Conservation (phyloP, 2,797 vertebrate species). For the Carcharodon carcharias region DNA sequence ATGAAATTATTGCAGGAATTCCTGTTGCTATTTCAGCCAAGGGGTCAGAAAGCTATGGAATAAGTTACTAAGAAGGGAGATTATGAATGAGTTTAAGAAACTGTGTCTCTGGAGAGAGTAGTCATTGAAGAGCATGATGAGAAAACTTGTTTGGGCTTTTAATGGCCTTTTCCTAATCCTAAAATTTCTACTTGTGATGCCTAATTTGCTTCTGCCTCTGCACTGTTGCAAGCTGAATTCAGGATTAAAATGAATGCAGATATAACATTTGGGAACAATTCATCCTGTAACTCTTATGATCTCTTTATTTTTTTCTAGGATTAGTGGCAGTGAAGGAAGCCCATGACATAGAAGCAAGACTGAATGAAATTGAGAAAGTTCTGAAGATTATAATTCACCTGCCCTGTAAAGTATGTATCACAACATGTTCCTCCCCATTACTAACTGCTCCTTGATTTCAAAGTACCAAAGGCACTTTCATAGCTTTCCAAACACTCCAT, state of each 20-base stretch:
- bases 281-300: not conserved
- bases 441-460: not conserved
- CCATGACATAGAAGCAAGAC: conserved; percentile 79
- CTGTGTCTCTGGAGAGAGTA: not conserved
- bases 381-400: conserved; percentile 85
- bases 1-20: not conserved
- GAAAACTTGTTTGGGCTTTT: not conserved
- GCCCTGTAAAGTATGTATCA: conserved; percentile 77
- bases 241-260: not conserved
- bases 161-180: not conserved
- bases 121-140: not conserved
- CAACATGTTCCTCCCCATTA: not conserved
- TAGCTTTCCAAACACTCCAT: not conserved
- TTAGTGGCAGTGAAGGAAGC: conserved; percentile 87
- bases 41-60: not conserved
- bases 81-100: not conserved
- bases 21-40: not conserved
- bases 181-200: not conserved
- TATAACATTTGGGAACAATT: no score
- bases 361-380: conserved; percentile 88
- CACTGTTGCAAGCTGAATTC: no score
- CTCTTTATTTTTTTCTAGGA: conserved; percentile 58
- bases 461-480: not conserved
- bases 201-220: not conserved
- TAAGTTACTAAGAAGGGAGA: not conserved